A percentile compares a stretch with the other conserved stretches of the same genome.
Conservation (phyloP, 1,140 invertebrate genomes). For the Phortica variegata region DNA sequence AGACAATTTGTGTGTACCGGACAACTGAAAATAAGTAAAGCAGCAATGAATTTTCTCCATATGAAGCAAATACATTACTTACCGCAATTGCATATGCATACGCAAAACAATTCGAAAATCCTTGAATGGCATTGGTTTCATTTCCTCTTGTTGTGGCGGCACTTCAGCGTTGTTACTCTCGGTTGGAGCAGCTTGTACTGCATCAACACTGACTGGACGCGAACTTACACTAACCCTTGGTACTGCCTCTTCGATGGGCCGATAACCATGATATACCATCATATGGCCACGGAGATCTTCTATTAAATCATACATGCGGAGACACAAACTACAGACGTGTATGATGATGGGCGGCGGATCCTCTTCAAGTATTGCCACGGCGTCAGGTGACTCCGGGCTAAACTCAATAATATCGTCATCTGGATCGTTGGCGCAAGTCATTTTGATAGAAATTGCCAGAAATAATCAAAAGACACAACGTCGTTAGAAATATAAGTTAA, state of each 20-base stretch:
- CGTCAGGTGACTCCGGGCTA: too few relatives aligned
- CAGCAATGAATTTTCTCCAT: not conserved
- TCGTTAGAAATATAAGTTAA: too few relatives aligned
- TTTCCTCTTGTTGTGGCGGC: slow-evolving; percentile 7
- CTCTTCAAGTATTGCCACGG: too few relatives aligned
- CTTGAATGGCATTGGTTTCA: slow-evolving; percentile 43
- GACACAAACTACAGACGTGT: slow-evolving; percentile 60
- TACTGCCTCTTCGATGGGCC: slow-evolving; percentile 14
- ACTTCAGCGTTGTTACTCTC: not conserved
- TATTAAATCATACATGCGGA: slow-evolving; percentile 58
- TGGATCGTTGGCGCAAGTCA: too few relatives aligned
- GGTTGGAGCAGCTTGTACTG: not conserved
- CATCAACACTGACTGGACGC: not conserved
- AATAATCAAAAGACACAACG: too few relatives aligned
- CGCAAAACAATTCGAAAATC: slow-evolving; percentile 42
- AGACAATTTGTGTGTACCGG: slow-evolving; percentile 58
- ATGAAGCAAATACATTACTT: not conserved
- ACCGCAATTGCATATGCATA: slow-evolving; percentile 28
- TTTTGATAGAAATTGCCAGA: too few relatives aligned
- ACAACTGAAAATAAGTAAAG: slow-evolving; percentile 50
- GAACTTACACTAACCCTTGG: too few relatives aligned
- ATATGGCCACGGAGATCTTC: slow-evolving; percentile 60
- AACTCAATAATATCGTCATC: too few relatives aligned
- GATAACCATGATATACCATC: slow-evolving; percentile 55
- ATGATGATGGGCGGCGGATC: too few relatives aligned